Base-by-base conservation (phyloP, 2,797 vertebrate species). In the Bufotes viridis region DNA sequence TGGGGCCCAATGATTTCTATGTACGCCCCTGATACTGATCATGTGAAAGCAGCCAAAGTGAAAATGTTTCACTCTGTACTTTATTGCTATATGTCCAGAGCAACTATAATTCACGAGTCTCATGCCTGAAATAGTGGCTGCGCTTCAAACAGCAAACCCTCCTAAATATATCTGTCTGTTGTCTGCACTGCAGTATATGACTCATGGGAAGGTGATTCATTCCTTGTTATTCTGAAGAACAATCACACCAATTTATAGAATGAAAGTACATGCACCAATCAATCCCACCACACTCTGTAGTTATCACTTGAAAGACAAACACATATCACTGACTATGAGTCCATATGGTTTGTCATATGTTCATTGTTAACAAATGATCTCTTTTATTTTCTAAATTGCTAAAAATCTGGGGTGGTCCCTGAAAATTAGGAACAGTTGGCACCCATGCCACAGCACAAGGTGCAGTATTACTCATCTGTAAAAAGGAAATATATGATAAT, bases 191-290 rank as follows among this genome's bases (percentile, higher is more conserved):
- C 82, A 85, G 87, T 76, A 61, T 61, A 58, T 89, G 87, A 89
- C 83, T 89, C 85, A 89, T 78, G 63, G 85, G 78, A 70, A 86
- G n/a, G 55, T 89, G 88, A 89, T 81, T 89, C 88, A 89, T 69
- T 78, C 24, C 80, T 82, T 89, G 85, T 89, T 89, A 87, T 89
- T 89, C 80, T 74, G 65, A 87, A 69, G 85, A 89, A 87, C 81
- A 79, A 89, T 89, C 42, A 51, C 67, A 87, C 29, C 81, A 87
- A 57, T 80, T 87, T 74, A 53, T 79, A 89, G 74, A 89, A 79
- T 69, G 75, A 75, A 80, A 60, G 74, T 34, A 79, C 80, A 76
- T 34, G 79, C n/a, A 74, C 55, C 63, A 60, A 72, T 83, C 63
- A 60, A 72, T 83, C 63, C 55, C 83, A 65, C 42, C 49, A 63